These are phyloP conservation scores for Hydraecia micacea DNA, from an alignment of 2,888 invertebrate species.

Conservation along the genomic window DNA sequence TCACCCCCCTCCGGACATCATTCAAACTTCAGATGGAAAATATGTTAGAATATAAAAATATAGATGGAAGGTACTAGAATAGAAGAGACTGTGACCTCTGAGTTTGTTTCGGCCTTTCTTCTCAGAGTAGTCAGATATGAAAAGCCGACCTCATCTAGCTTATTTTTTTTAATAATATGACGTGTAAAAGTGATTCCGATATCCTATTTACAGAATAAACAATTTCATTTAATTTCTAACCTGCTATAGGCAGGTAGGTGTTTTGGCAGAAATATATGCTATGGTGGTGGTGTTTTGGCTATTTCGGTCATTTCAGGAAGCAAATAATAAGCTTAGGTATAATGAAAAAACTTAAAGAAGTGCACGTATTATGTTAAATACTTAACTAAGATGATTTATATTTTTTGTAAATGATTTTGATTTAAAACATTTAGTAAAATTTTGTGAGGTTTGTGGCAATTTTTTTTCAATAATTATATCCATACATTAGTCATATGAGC, in stretches of 20 bases:
- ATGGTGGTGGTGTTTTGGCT: no score
- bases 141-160: neutral
- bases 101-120: neutral
- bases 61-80: neutral
- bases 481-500: neutral
- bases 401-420: neutral
- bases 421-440: neutral
- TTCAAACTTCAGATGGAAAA: slow-evolving; percentile 28
- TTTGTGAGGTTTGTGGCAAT: neutral
- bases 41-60: slow-evolving; percentile 27
- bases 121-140: neutral
- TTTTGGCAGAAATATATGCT: neutral
- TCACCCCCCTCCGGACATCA: slow-evolving; percentile 65
- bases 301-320: neutral
- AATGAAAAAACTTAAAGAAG: neutral
- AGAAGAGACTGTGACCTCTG: neutral
- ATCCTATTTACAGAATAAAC: neutral
- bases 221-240: neutral
- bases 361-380: neutral
- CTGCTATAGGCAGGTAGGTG: neutral
- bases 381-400: no score
- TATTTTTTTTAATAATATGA: neutral
- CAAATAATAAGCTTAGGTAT: neutral
- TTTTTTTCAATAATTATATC: neutral
- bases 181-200: neutral